These are phyloP conservation scores for Pollenia angustigena DNA, from an alignment of 2,888 invertebrate genomes.

Conservation along the genomic window DNA sequence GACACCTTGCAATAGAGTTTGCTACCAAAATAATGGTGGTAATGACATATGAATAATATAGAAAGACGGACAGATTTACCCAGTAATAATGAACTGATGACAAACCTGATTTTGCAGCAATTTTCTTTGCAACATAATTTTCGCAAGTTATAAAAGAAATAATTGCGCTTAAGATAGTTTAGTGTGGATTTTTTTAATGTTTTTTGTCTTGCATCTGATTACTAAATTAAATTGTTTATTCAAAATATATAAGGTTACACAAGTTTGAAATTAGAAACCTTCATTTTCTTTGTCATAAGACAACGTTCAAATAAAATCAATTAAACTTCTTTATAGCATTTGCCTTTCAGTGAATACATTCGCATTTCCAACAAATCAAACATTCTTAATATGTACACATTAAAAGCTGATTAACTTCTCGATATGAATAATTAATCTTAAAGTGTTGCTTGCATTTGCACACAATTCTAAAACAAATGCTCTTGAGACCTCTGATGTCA, in stretches of 20 bases:
- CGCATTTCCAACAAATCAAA: neutral
- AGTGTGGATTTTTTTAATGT: too few species aligned
- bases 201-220: too few species aligned
- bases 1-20: constrained; percentile 69
- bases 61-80: neutral
- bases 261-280: too few species aligned
- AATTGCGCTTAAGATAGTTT: neutral
- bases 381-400: neutral
- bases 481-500: constrained; percentile 27
- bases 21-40: constrained; percentile 57
- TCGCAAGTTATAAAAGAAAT: neutral
- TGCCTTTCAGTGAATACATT: neutral
- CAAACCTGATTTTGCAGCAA: constrained; percentile 25
- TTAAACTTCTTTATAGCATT: too few species aligned
- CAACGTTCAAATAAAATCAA: too few species aligned
- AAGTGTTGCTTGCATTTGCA: neutral
- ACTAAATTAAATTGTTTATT: too few species aligned
- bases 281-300: too few species aligned
- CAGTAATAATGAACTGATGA: neutral
- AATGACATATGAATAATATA: constrained; percentile 60
- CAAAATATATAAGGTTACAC: too few species aligned
- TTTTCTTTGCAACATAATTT: neutral
- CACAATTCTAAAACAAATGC: constrained; percentile 5
- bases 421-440: constrained; percentile 15
- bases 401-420: neutral